phyloP scores from a whole-genome alignment of 2,113 vertebrate genomes.

The Zapus hudsonius region DNA sequence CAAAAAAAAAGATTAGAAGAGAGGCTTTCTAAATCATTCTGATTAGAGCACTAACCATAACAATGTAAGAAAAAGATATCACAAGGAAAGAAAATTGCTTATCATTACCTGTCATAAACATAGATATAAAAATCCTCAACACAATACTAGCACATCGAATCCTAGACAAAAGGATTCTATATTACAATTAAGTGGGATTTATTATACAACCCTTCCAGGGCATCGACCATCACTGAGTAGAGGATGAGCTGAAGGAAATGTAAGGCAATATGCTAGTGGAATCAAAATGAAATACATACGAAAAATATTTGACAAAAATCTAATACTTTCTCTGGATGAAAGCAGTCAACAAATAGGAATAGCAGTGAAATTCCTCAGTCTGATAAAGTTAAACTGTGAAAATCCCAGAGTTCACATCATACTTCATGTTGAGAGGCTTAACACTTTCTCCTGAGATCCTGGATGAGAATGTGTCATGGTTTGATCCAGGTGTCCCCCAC shows the following conservation, averaged over 20 bases:
- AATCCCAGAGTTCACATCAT: background rate
- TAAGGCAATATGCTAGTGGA: too few relatives aligned
- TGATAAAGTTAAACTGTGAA: slow-evolving; percentile 3
- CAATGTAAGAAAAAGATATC: background rate
- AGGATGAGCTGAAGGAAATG: background rate
- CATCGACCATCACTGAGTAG: background rate
- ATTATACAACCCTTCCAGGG: background rate
- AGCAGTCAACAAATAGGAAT: background rate
- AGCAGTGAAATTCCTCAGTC: slow-evolving; percentile 15
- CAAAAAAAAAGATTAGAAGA: background rate
- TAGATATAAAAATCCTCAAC: background rate
- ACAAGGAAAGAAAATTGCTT: background rate
- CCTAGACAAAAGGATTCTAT: background rate
- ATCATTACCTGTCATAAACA: background rate
- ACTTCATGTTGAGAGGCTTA: background rate
- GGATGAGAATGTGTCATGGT: background rate
- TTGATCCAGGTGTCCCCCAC: too few relatives aligned
- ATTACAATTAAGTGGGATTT: background rate
- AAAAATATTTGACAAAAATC: background rate
- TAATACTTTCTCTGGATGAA: background rate
- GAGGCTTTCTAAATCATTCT: background rate
- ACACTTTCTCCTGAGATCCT: background rate
- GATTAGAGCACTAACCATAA: background rate
- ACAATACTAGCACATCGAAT: background rate
- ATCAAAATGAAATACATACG: background rate